These are phyloP conservation scores for Montipora foliosa DNA, from an alignment of 64 coral and sea anemone species.

Conservation along the genomic window DNA sequence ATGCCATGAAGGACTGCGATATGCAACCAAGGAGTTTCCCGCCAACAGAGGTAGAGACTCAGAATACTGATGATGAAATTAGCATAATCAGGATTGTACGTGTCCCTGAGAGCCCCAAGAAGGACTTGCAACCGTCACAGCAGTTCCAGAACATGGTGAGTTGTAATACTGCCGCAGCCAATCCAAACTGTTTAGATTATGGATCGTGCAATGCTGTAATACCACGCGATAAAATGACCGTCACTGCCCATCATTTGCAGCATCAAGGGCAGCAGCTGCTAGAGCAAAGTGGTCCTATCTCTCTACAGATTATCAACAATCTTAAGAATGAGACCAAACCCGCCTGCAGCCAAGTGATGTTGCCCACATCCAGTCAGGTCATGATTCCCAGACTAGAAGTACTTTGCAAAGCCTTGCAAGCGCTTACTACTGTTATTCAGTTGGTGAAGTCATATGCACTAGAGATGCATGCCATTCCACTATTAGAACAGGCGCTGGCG, in stretches of 20 bases:
- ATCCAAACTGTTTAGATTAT: neutral
- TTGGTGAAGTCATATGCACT: neutral
- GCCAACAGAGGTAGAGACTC: neutral
- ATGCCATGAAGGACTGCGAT: neutral
- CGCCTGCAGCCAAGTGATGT: neutral
- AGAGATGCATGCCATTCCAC: conserved; percentile 21
- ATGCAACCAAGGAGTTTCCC: neutral
- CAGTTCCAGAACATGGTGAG: neutral
- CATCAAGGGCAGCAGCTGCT: neutral
- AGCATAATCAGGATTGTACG: conserved; percentile 1
- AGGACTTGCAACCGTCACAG: neutral
- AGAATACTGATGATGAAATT: neutral
- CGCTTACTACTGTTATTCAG: conserved; percentile 8
- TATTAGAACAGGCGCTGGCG: conserved; percentile 16
- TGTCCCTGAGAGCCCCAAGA: neutral
- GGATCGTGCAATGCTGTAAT: neutral
- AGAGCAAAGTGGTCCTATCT: neutral
- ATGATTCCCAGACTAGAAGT: neutral
- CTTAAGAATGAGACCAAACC: neutral
- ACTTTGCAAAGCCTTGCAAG: conserved; percentile 32
- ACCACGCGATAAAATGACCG: neutral
- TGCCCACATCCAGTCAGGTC: neutral
- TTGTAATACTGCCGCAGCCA: neutral
- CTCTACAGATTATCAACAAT: neutral
- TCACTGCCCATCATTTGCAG: neutral